Base-by-base conservation (phyloP, 23 tunicate genomes). In the Trididemnum miniatum region DNA sequence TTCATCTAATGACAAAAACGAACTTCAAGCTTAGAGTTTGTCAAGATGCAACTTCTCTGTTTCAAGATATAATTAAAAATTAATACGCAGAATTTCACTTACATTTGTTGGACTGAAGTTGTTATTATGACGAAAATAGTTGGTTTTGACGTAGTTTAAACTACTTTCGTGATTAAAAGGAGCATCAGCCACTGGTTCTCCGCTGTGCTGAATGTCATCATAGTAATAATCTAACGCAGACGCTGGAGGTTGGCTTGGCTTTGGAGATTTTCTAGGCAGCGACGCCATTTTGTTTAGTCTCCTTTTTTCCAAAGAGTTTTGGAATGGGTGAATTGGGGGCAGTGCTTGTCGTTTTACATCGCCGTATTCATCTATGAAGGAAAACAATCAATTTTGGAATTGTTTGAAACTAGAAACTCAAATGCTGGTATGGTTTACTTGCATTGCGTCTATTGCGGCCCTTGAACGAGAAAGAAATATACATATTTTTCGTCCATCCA, bases 131-230 rank as follows among this genome's bases (percentile, higher is more conserved):
- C n/a, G 67, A 62, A 12, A n/a, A 24, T 62, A 62, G 26, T 18
- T 62, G 15, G 23, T 26, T 62, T 62, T 62, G 23, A 62, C 67
- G 67, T 62, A 62, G 3, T 18, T 62, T 26, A 62, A n/a, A 62
- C n/a, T 62, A 3, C 26, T 20, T n/a, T 62, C 28, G 12, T 49
- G 57, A 9, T 12, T 12, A 9, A 49, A 9, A 49, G 57, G 12
- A 12, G 20, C 38, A 7, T 7, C n/a, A 30, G 31, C 38, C 7
- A 67, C n/a, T 31, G 75, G 12, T 32, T 67, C 59, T 73, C 79
- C 79, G 31, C 59, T 37, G 30, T 40, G 57, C 38, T 73, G 79
- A 15, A 73, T 73, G 31, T 73, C 79, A 34, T 73, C 59, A 40
- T 73, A 73, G 59, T 73, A 73, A 39, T 22, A 73, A 39, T 67